phyloP scores from a whole-genome alignment of 2,797 vertebrate species.

The Pseudochirops cupreus region DNA sequence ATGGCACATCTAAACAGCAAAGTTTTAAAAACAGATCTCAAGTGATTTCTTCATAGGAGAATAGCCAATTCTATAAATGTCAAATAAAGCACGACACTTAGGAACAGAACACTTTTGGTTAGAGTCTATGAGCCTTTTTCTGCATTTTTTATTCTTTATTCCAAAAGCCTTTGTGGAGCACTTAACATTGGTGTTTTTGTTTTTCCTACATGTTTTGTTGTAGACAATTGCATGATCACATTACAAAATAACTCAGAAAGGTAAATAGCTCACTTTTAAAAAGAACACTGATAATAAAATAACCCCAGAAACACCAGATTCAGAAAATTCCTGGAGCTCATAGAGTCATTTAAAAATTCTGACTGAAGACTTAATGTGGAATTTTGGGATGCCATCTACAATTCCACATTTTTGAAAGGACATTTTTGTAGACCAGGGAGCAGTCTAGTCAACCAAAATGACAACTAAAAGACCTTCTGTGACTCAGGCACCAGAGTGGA shows the following conservation, averaged over 20 bases:
- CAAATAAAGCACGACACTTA: neutral
- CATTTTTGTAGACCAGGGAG: neutral
- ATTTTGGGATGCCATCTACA: neutral
- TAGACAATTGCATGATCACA: neutral
- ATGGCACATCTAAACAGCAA: neutral
- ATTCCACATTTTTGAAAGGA: neutral
- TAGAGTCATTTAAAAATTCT: neutral
- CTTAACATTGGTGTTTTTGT: neutral
- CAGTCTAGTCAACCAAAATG: neutral
- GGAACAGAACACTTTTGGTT: constrained; percentile 27
- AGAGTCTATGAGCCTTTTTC: constrained; percentile 25
- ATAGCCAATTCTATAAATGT: constrained; percentile 12
- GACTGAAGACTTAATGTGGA: neutral
- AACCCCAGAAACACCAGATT: neutral
- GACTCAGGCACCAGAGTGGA: neutral
- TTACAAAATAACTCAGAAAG: neutral
- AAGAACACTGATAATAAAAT: neutral
- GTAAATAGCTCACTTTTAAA: neutral
- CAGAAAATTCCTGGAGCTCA: neutral
- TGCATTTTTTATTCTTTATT: constrained; percentile 35
- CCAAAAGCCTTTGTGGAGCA: constrained; percentile 36
- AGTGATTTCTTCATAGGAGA: constrained; percentile 42
- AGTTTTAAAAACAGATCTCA: constrained; percentile 49
- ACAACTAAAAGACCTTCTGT: neutral
- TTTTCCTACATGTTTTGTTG: neutral